These are phyloP conservation scores for Drosophila kuntzei DNA, from an alignment of 2,888 invertebrate genomes.

Conservation along the genomic window DNA sequence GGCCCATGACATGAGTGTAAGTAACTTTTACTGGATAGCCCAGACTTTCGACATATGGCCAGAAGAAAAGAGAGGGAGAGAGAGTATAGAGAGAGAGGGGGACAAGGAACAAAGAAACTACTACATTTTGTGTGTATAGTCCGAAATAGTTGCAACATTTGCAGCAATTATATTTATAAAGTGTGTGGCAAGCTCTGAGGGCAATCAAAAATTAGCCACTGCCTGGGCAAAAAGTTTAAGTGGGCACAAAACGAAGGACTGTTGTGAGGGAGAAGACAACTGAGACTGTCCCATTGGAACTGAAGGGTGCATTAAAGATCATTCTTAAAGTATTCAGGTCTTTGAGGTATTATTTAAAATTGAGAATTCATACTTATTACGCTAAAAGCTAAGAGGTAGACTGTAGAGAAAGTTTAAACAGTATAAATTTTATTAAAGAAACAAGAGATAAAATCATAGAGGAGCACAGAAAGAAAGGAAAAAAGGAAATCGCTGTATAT, in stretches of 20 bases:
- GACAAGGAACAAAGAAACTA: not conserved
- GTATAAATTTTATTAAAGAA: too few relatives aligned
- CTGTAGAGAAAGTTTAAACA: not conserved
- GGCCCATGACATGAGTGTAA: conserved; percentile 55
- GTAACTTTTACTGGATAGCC: conserved; percentile 48
- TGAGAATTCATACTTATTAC: not conserved
- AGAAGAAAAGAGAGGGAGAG: not conserved
- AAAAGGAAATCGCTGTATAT: too few relatives aligned
- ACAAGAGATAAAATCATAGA: too few relatives aligned
- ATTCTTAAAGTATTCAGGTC: conserved; percentile 1
- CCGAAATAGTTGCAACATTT: conserved; percentile 65
- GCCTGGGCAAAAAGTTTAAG: conserved; percentile 32
- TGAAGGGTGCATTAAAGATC: conserved; percentile 1
- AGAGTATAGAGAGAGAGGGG: too few relatives aligned
- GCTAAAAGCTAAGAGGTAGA: not conserved
- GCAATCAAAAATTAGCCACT: conserved; percentile 58
- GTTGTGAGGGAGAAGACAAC: not conserved
- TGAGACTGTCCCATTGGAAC: not conserved
- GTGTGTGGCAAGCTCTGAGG: conserved; percentile 29
- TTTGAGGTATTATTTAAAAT: conserved; percentile 2
- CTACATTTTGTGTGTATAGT: conserved; percentile 9
- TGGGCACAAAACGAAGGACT: not conserved
- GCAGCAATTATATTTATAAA: conserved; percentile 70
- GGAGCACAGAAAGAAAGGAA: too few relatives aligned
- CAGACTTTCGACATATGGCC: conserved; percentile 16